Percentiles rank a stretch among this genome's conserved stretches.
These are phyloP conservation scores for Pseudococcus longispinus DNA, from an alignment of 2,888 invertebrate species.

Conservation along the genomic window DNA sequence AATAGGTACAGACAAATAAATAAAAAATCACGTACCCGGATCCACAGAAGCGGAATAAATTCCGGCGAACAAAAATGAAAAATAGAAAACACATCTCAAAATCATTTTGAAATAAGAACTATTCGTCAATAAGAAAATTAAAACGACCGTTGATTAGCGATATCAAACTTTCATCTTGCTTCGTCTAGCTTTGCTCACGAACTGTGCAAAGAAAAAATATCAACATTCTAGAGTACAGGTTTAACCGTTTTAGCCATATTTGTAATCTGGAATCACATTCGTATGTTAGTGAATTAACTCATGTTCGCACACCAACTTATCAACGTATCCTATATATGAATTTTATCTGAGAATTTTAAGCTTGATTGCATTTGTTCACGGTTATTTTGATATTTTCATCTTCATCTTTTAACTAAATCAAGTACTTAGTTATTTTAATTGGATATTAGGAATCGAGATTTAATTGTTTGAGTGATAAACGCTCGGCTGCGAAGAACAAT, in stretches of 20 bases:
- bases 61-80: neutral
- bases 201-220: conserved; percentile 39
- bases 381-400: conserved; percentile 1
- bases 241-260: conserved; percentile 48
- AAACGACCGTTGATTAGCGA: neutral
- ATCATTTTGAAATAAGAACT: conserved; percentile 16
- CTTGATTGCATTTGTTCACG: conserved; percentile 11
- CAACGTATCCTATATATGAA: neutral
- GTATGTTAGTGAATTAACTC: neutral
- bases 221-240: conserved; percentile 40
- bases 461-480: too few relatives aligned
- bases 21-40: conserved; percentile 21
- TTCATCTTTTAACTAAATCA: neutral
- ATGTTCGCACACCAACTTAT: conserved; percentile 39
- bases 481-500: too few relatives aligned
- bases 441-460: too few relatives aligned
- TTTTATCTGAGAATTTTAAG: conserved; percentile 18
- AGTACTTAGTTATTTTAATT: too few relatives aligned
- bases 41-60: conserved; percentile 20
- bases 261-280: conserved; percentile 46
- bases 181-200: neutral
- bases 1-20: neutral
- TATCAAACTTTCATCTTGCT: conserved; percentile 50
- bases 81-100: neutral
- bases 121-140: neutral